Conservation (phyloP, 2,888 invertebrate species). For the Frankliniella intonsa region DNA sequence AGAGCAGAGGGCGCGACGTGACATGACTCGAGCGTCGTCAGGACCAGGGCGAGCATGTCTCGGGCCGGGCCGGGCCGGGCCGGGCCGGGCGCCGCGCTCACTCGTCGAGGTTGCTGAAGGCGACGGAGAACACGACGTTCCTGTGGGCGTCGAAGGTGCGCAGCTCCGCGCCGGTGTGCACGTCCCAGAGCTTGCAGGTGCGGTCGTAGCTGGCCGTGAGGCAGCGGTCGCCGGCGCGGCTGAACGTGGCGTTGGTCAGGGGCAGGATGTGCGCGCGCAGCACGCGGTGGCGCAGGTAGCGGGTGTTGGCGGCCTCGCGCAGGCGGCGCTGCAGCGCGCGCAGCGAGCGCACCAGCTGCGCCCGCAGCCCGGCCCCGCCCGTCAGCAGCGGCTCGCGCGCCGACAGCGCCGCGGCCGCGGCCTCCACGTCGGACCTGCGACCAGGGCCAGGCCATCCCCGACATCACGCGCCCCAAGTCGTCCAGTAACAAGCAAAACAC, state of each 20-base stretch:
- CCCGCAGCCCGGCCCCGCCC: slow-evolving; percentile 53
- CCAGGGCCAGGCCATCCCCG: not conserved
- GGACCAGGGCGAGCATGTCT: not conserved
- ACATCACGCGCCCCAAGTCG: no score
- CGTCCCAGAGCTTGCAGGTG: slow-evolving; percentile 76
- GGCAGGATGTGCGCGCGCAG: slow-evolving; percentile 65
- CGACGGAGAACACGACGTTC: slow-evolving; percentile 76
- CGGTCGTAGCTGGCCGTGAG: slow-evolving; percentile 79
- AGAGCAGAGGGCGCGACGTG: not conserved
- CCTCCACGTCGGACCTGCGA: slow-evolving; percentile 55
- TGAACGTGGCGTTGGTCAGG: slow-evolving; percentile 62
- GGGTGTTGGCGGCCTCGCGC: slow-evolving; percentile 57
- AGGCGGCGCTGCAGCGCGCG: slow-evolving; percentile 59
- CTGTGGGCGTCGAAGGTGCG: slow-evolving; percentile 67
- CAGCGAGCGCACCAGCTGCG: slow-evolving; percentile 58
- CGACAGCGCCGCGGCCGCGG: slow-evolving; percentile 51
- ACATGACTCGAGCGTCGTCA: not conserved
- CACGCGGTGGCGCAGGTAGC: slow-evolving; percentile 62
- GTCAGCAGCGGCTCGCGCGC: slow-evolving; percentile 55
- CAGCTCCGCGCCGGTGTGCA: slow-evolving; percentile 63
- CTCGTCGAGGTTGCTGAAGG: slow-evolving; percentile 73
- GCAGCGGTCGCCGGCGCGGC: slow-evolving; percentile 52
- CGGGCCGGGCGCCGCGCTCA: slow-evolving; percentile 45
- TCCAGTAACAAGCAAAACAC: no score
- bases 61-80: not conserved